phyloP scores from a whole-genome alignment of 2,113 vertebrate species.

The Solenodon paradoxus region DNA sequence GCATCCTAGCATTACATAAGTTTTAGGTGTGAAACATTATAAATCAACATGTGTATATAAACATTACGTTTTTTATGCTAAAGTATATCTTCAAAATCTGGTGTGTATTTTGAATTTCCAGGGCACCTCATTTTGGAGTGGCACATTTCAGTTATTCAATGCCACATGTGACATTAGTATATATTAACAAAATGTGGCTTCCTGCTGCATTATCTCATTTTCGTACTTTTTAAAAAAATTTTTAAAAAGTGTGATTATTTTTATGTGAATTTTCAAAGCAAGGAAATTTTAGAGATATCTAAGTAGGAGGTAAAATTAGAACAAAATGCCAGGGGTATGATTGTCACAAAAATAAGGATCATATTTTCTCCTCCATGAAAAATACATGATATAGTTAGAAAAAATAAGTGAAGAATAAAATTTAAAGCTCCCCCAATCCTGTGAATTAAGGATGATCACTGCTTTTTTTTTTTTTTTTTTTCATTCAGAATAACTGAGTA shows the following conservation, averaged over 20 bases:
- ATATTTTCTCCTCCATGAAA: neutral
- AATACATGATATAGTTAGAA: neutral
- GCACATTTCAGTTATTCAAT: neutral
- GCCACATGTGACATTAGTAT: neutral
- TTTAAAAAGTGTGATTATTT: neutral
- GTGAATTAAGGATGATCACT: neutral
- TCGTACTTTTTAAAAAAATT: neutral
- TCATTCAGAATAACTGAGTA: too few relatives aligned
- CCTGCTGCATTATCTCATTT: neutral
- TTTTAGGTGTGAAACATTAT: too few relatives aligned
- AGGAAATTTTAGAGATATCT: neutral
- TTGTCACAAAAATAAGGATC: neutral
- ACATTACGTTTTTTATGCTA: neutral
- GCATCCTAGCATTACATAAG: too few relatives aligned
- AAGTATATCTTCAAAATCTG: neutral
- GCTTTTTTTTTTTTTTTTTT: too few relatives aligned
- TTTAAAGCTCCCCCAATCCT: neutral
- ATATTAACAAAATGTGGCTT: accelerated
- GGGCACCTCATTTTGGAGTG: neutral
- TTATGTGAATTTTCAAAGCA: conserved; percentile 8
- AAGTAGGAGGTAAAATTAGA: neutral
- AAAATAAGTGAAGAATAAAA: neutral
- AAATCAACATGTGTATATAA: too few relatives aligned
- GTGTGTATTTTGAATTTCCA: neutral
- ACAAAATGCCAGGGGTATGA: neutral